These are phyloP conservation scores for Meandrina meandrites DNA, from an alignment of 92 coral and sea anemone species.

Conservation along the genomic window DNA sequence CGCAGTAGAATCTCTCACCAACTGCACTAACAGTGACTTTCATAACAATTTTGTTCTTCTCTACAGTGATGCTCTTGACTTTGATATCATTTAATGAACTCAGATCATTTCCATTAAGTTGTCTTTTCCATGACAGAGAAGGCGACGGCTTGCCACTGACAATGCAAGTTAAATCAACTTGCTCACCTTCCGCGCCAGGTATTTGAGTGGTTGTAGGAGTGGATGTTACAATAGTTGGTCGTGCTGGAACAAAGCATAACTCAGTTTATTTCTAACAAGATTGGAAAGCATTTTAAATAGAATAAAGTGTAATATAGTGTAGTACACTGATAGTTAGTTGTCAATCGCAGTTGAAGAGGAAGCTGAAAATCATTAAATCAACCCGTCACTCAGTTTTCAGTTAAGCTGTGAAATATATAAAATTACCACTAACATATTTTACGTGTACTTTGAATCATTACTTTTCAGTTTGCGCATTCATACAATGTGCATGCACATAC, in stretches of 20 bases:
- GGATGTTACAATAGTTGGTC: constrained; percentile 46
- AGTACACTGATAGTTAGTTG: no score
- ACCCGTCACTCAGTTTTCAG: no score
- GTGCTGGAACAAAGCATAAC: not conserved
- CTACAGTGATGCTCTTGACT: constrained; percentile 18
- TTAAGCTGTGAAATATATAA: no score
- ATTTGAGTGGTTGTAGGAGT: constrained; percentile 69
- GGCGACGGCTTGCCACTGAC: constrained; percentile 6
- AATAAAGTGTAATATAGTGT: no score
- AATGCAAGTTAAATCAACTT: constrained; percentile 35
- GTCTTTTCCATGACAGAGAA: constrained; percentile 50
- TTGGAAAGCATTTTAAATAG: constrained; percentile 19
- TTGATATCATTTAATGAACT: not conserved
- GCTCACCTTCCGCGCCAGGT: constrained; percentile 43
- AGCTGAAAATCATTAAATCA: constrained; percentile 17
- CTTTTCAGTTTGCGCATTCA: no score
- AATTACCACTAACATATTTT: no score
- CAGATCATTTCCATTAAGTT: constrained; percentile 14
- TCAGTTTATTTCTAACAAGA: not conserved
- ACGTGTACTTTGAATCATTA: no score
- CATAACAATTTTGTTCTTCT: constrained; percentile 1
- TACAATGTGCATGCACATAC: no score
- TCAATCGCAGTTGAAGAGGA: no score
- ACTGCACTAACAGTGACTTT: constrained; percentile 47
- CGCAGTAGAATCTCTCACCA: constrained; percentile 29